Base-by-base conservation (phyloP, 1,140 invertebrate genomes). In the Drosophila suzukii region DNA sequence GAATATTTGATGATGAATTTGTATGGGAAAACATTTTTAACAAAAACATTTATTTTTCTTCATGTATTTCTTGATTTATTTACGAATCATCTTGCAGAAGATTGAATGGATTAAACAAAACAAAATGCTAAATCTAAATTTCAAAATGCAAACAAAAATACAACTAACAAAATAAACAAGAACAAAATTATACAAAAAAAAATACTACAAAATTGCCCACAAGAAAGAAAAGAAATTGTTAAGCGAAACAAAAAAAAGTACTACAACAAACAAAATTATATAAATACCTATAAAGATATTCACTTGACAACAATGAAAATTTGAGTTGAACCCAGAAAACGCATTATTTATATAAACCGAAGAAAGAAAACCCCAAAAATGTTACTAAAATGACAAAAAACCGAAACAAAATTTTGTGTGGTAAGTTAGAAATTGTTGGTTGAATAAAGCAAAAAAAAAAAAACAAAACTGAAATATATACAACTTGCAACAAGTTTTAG, bases 351-450 rank as follows among this genome's bases (percentile, higher is more conserved):
- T 61, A 75, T 62, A 88, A 88, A 84, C 83, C 63, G 62, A 81
- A 36, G 70, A 78, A 78, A 68, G 50, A 58, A 82, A 58, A 67
- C 34, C 30, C 54, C 61, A 76, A 83, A 81, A 79, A 86, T 70
- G 67, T 81, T 81, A 88, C 71, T 81, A 66, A 78, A 79, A 77
- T 66, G 60, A 50, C 55, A 38, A 72, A 78, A 77, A 88, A 86
- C 78, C 81, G 83, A 88, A 78, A 86, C 78, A 68, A 80, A 91
- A 91, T 91, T 91, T 91, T 91, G 91, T 91, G 91, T 91, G 91
- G 91, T 91, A 91, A 91, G 91, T 91, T 91, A 86, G 74, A 80
- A 89, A 88, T 82, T 91, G 83, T 90, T 91, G 81, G 75, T 90
- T 90, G 67, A 82, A 73, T 58, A 61, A 89, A 80, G 66, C 56